These are phyloP conservation scores for Gallinago paraguaiae DNA, from an alignment of 2,113 vertebrate species.

Conservation along the genomic window DNA sequence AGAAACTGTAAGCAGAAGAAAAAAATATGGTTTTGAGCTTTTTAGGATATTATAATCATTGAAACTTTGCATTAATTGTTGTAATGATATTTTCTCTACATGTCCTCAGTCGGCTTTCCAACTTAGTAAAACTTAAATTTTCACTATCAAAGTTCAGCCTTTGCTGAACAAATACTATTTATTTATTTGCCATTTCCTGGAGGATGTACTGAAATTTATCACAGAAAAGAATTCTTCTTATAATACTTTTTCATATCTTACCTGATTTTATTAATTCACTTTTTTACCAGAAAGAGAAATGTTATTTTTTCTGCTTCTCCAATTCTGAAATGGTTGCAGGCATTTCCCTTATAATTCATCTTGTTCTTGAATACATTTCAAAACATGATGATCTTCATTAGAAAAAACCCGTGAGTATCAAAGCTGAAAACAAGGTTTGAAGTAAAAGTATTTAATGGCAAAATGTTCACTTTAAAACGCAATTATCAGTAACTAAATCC, in stretches of 20 bases:
- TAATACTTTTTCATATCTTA: neutral
- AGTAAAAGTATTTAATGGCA: neutral
- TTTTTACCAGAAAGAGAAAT: neutral
- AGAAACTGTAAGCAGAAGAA: neutral
- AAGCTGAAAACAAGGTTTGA: neutral
- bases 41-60: neutral
- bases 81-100: neutral
- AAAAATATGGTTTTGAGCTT: neutral
- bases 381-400: neutral
- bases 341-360: neutral
- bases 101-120: neutral
- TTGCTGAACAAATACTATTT: neutral
- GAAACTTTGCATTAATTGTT: neutral
- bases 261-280: neutral
- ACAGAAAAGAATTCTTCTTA: neutral
- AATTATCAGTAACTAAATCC: conserved; percentile 34
- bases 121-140: neutral
- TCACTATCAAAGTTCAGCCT: neutral
- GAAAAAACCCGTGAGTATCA: neutral
- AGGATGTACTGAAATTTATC: neutral
- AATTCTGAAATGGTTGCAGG: neutral
- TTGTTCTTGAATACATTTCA: neutral
- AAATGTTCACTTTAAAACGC: neutral
- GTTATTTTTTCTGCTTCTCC: neutral
- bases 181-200: neutral